Conservation (phyloP, 1,140 invertebrate genomes). For the Brachionus sp. region DNA sequence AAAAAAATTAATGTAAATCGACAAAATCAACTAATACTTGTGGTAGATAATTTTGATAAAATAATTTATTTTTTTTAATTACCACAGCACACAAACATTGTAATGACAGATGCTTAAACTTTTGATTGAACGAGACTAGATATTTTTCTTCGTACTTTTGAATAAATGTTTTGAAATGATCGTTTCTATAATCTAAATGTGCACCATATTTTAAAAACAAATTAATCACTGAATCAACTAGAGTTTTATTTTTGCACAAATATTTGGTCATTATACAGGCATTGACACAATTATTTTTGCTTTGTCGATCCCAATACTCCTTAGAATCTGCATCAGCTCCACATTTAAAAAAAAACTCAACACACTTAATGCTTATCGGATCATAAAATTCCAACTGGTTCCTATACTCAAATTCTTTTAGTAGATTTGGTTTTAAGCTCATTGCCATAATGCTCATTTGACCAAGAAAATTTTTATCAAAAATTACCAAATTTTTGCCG, state of each 20-base stretch:
- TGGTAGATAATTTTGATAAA: background rate
- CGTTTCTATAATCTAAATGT: constrained; percentile 26
- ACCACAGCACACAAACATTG: constrained; percentile 21
- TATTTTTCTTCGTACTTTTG: constrained; percentile 24
- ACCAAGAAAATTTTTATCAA: background rate
- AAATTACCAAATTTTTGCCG: background rate
- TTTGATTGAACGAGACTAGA: background rate
- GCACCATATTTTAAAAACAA: background rate
- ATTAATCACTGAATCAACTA: background rate
- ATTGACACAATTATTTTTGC: constrained; percentile 23
- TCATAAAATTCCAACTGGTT: background rate
- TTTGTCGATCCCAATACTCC: background rate
- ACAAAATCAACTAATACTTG: constrained; percentile 32
- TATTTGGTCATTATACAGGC: background rate
- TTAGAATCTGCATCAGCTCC: constrained; percentile 2
- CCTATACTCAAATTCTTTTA: background rate
- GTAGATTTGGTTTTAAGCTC: background rate
- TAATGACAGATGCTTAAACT: background rate
- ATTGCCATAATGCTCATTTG: background rate
- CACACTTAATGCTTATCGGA: background rate
- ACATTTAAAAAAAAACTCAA: background rate
- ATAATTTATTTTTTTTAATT: background rate
- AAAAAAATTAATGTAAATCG: constrained; percentile 19
- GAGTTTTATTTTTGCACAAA: background rate
- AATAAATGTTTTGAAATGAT: background rate